Evolutionary conservation across 2,888 invertebrate species (phyloP).

Genomic region (Malthinus seriepunctatus): DNA sequence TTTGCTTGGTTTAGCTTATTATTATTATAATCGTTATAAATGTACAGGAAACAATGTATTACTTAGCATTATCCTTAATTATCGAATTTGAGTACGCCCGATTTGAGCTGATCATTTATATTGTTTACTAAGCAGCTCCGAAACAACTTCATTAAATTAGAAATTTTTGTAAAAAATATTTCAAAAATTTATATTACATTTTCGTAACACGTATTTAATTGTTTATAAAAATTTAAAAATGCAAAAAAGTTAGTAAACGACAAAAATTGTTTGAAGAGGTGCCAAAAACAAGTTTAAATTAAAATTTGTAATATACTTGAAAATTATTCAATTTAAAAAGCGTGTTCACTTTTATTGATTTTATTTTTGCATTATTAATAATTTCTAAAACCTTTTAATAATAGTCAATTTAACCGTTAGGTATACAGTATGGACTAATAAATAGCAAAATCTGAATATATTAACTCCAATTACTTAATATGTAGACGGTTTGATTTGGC

Average conservation of each 20-base stretch:
- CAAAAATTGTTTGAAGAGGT: too few relatives aligned
- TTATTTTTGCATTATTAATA: too few relatives aligned
- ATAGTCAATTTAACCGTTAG: too few relatives aligned
- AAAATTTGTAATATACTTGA: too few relatives aligned
- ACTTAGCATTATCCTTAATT: slow-evolving; percentile 4
- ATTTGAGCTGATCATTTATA: neutral
- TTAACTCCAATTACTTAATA: too few relatives aligned
- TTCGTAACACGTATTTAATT: neutral
- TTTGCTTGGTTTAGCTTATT: slow-evolving; percentile 13
- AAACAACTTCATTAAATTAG: neutral
- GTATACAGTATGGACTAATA: too few relatives aligned
- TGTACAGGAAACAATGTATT: slow-evolving; percentile 8
- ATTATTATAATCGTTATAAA: slow-evolving; percentile 9
- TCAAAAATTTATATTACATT: neutral
- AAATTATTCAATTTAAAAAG: too few relatives aligned
- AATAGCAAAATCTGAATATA: too few relatives aligned
- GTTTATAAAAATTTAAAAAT: neutral
- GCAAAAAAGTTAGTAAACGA: neutral
- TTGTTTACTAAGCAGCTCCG: neutral
- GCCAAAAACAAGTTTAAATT: too few relatives aligned
- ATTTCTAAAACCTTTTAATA: too few relatives aligned
- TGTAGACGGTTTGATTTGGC: too few relatives aligned
- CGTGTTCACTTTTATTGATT: too few relatives aligned
- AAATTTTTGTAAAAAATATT: neutral
- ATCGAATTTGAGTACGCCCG: neutral